Evolutionary conservation across 2,113 vertebrate species (phyloP).

Genomic region (Engystomops pustulosus): DNA sequence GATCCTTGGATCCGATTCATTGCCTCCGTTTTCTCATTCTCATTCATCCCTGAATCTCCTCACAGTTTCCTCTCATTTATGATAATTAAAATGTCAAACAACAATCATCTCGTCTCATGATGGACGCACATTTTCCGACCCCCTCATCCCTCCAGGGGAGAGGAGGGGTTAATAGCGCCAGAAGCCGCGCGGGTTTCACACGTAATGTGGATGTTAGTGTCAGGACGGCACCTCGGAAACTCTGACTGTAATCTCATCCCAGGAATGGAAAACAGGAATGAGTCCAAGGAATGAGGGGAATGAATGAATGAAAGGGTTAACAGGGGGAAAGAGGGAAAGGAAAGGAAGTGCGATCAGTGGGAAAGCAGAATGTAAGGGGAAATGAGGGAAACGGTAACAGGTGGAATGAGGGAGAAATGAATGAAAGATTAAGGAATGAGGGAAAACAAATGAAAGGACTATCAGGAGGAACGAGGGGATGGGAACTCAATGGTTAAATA

Average conservation of each 20-base stretch:
- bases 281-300: conserved; percentile 20
- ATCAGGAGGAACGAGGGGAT: no score
- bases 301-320: background rate
- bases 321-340: background rate
- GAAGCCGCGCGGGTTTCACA: background rate
- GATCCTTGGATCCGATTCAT: no score
- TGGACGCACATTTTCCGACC: conserved; percentile 42
- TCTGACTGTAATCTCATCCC: background rate
- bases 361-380: no score
- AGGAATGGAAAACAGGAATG: background rate
- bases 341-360: no score
- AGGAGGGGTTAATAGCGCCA: conserved; percentile 19
- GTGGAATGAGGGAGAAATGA: background rate
- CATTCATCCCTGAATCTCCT: conserved; percentile 31
- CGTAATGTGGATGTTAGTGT: conserved; percentile 9
- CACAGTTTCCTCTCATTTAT: conserved; percentile 47
- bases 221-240: background rate
- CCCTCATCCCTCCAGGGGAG: conserved; percentile 2
- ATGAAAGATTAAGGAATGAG: no score
- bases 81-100: conserved; percentile 56
- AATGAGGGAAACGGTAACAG: no score
- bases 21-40: no score
- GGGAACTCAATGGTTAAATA: no score
- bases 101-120: conserved; percentile 45
- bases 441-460: no score